Base-by-base conservation (phyloP, 2,113 vertebrate genomes). In the Python bivittatus region DNA sequence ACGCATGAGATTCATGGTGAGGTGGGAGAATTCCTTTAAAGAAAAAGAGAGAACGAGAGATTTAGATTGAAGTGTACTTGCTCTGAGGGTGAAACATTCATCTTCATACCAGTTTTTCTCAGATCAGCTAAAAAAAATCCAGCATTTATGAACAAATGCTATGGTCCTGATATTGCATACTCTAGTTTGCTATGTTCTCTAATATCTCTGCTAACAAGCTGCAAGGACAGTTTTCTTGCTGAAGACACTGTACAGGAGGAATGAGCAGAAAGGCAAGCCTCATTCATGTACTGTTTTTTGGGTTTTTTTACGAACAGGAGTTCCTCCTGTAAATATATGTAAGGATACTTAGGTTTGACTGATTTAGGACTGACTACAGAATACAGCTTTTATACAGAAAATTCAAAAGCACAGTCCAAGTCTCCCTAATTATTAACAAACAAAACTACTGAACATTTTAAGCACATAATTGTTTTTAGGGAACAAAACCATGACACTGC, bases 1-100 rank as follows among this genome's bases (percentile, higher is more conserved):
- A 96, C n/a, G 96, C 2, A 1, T 99, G 99, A 90, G 99, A 99
- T 88, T 99, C 98, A 0, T 98, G 98, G 96, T 99, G 98, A 15
- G 98, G 98, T 64, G 99, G 99, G 86, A 99, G 96, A 95, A 99
- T 98, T 54, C 99, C 99, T 99, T 91, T 17, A 92, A 93, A 89
- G 60, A 13, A 42, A 13, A 6, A 48, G 86, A 85, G n/a, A 84
- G 13, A 23, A 13, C 1, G 6, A 56, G 52, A 25, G n/a, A 56
- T 20, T 44, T 3, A 8, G 0, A 64, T 72, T 42, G 38, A 88
- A 87, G 23, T 29, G 52, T 57, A 92, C 13, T 17, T 85, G n/a
- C 23, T 27, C 23, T 11, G 15, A 7, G 61, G 72, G 9, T 84
- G 58, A 91, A 64, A 88, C 33, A 0, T 0, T 38, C 13, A 64